Conservation (phyloP, 2,113 vertebrate genomes). For the Pyxicephalus adspersus region DNA sequence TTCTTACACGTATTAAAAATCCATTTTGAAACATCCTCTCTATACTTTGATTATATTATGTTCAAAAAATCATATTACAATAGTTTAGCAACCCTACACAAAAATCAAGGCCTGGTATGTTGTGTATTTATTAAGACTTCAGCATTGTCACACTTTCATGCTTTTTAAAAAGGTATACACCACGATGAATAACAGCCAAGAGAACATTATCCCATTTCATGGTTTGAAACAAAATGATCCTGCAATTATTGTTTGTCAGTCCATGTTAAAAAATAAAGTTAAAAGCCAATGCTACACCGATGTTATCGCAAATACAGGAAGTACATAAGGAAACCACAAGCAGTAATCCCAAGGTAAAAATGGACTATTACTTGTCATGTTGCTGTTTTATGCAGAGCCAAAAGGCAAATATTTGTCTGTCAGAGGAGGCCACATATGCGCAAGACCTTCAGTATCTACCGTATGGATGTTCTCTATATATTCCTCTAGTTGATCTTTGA, state of each 20-base stretch:
- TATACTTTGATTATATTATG: conserved; percentile 80
- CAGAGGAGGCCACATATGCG: conserved; percentile 81
- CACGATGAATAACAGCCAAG: conserved; percentile 80
- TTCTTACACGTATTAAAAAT: conserved; percentile 87
- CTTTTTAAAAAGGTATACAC: conserved; percentile 75
- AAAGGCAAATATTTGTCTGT: conserved; percentile 82
- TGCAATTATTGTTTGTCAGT: conserved; percentile 72
- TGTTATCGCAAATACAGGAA: conserved; percentile 76
- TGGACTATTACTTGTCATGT: conserved; percentile 86
- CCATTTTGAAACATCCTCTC: conserved; percentile 87
- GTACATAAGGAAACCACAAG: conserved; percentile 71
- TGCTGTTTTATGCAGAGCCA: conserved; percentile 79
- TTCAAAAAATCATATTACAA: conserved; percentile 74
- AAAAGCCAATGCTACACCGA: conserved; percentile 73
- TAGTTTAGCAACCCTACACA: conserved; percentile 78
- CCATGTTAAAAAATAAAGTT: conserved; percentile 77
- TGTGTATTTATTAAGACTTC: conserved; percentile 70
- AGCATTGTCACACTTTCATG: conserved; percentile 80
- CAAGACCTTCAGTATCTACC: conserved; percentile 99
- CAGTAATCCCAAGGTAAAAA: conserved; percentile 79
- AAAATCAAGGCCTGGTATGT: conserved; percentile 68
- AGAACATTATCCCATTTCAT: conserved; percentile 76
- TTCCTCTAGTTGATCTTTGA: conserved; percentile 88
- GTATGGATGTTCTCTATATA: conserved; percentile 98
- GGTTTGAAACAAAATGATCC: conserved; percentile 72